Conservation (phyloP, 2,888 invertebrate species). For the Tachina lurida region DNA sequence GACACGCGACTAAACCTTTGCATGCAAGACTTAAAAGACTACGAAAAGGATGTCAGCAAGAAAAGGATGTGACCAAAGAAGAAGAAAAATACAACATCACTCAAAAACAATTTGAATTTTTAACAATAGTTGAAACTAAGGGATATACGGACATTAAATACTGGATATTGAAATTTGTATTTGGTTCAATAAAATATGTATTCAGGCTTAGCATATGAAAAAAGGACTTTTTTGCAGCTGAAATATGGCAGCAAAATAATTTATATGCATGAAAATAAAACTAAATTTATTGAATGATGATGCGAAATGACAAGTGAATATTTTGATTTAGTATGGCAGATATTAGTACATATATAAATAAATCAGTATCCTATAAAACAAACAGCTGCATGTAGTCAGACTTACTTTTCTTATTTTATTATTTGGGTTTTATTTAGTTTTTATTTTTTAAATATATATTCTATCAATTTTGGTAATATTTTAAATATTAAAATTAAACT, state of each 20-base stretch:
- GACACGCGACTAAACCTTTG: conserved; percentile 68
- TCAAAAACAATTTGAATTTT: conserved; percentile 41
- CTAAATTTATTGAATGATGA: conserved; percentile 44
- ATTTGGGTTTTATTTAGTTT: neutral
- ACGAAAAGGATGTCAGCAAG: conserved; percentile 36
- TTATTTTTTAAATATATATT: neutral
- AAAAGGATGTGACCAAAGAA: conserved; percentile 3
- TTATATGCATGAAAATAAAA: conserved; percentile 19
- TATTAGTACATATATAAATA: conserved; percentile 22
- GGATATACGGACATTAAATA: conserved; percentile 10
- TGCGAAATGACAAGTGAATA: conserved; percentile 67
- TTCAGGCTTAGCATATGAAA: conserved; percentile 12
- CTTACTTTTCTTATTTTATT: neutral
- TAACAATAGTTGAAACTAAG: conserved; percentile 25
- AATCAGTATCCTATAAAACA: neutral
- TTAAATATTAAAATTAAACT: neutral
- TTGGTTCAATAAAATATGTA: conserved; percentile 46
- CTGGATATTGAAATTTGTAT: conserved; percentile 58
- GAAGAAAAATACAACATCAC: conserved; percentile 12
- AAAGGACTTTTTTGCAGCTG: conserved; percentile 44
- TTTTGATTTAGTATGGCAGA: conserved; percentile 66
- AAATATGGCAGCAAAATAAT: conserved; percentile 36
- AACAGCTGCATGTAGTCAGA: conserved; percentile 61
- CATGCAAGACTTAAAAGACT: conserved; percentile 38
- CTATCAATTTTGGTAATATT: neutral